Base-by-base conservation (phyloP, 1,140 invertebrate genomes). In the Heliconius nattereri region DNA sequence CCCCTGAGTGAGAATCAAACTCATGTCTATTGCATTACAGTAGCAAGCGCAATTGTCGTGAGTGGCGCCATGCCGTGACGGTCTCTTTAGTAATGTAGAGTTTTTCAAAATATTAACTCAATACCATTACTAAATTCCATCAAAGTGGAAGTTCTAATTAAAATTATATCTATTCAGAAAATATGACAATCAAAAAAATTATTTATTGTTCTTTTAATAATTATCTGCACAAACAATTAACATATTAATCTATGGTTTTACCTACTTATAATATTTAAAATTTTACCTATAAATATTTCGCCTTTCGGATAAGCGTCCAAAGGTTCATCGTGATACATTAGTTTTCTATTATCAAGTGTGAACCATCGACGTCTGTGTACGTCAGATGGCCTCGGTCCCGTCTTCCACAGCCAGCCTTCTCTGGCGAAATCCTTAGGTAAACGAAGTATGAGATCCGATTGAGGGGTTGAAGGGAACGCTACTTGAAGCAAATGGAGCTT, bases 401-500 rank as follows among this genome's bases (percentile, higher is more conserved):
- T 98, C 95, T 99, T 97, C 96, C 96, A 97, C n/a, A 99, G 93
- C 96, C 96, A 98, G 11, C 98, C 98, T 95, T 98, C 98, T 83
- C 96, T 96, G 0, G 96, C 93, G 92, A 98, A 98, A 91, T 98
- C 97, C 88, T 96, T 96, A 0, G 97, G 97, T 26, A 98, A 94
- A 81, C 96, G 96, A 20, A 95, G 95, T 1, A 97, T 92, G 78
- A 98, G 93, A 89, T 98, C 97, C n/a, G 95, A 95, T 85, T 98
- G 97, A 78, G 95, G 96, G 6, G 96, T 96, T 71, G 96, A 96
- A 19, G 98, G 98, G 94, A 97, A 98, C 26, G 98, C 98, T 13
- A 98, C 96, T 94, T 97, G 97, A 7, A 98, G 92, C 19, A 97
- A 93, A 85, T 98, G 96, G 7, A 98, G 91, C 91, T 98, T 98